These are phyloP conservation scores for Heliothis peltigera DNA, from an alignment of 2,888 invertebrate species.

Conservation along the genomic window DNA sequence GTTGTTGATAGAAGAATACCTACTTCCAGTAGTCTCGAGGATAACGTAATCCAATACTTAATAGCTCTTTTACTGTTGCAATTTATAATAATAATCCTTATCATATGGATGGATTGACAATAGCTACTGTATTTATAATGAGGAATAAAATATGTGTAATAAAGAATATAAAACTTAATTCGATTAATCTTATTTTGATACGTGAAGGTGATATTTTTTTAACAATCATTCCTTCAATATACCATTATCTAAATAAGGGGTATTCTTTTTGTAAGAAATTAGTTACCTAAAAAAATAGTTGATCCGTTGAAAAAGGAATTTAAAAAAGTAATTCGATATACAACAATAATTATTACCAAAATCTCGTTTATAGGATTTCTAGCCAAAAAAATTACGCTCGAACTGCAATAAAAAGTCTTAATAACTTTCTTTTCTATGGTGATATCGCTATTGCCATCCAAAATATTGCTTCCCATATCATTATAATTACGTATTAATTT, in stretches of 20 bases:
- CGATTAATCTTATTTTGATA: background rate
- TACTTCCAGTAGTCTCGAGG: conserved; percentile 23
- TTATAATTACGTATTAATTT: conserved; percentile 35
- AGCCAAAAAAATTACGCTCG: conserved; percentile 12
- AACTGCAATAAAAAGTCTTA: background rate
- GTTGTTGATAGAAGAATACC: conserved; percentile 9
- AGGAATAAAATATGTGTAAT: background rate
- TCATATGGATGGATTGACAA: conserved; percentile 9
- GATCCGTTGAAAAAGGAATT: background rate
- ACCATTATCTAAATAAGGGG: background rate
- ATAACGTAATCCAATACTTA: conserved; percentile 44
- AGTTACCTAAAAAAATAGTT: background rate
- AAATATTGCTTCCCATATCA: conserved; percentile 20
- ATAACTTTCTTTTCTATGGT: background rate
- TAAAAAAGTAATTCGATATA: conserved; percentile 4
- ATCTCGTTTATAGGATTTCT: background rate
- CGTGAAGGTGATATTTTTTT: background rate
- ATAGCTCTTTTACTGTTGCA: conserved; percentile 15
- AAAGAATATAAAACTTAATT: conserved; percentile 3
- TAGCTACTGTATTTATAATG: conserved; percentile 33
- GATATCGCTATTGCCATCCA: conserved; percentile 9
- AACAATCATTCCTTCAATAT: too few relatives aligned
- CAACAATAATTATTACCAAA: conserved; percentile 2
- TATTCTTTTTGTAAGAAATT: background rate
- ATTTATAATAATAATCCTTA: conserved; percentile 10